Evolutionary conservation across 2,797 vertebrate species (phyloP), one percentile per base, ranked within the genome.

Genomic region (Hoplostethus atlanticus): DNA sequence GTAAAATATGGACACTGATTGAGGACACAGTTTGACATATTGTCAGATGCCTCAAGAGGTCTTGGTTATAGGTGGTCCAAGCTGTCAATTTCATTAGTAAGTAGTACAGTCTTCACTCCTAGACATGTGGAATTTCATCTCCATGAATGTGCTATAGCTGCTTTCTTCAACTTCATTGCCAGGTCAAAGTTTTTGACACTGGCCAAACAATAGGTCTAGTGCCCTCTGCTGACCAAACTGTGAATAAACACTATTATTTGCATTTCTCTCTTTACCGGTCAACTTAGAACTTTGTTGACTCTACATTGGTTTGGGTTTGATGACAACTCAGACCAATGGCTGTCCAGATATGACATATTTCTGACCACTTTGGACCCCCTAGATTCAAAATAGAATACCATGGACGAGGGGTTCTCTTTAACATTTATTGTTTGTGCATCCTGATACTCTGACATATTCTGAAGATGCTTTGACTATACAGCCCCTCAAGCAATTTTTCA

Each of bases 201-300:
- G 15, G 9, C 1, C 48, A 71, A 28, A 65, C 50, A 69, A 5
- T 12, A 64, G 48, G 48, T 84, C 38, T 73, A 73, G 61, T 74
- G 79, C 78, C 79, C 73, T 64, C 83, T 89, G 64, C 75, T 90
- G 86, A 66, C 40, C 53, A 84, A 81, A 68, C 6, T 68, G 25
- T 50, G 30, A 71, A 75, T 13, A 50, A 17, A 6, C 17, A 38
- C 38, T 15, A 3, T 1, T 21, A 42, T 17, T 28, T 44, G 5
- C 9, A 54, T 0, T 7, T 31, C 4, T 53, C 3, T 51, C 2
- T 34, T 44, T 71, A 30, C 5, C 52, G 17, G 31, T 0, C n/a
- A 0, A 52, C 28, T 31, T 4, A 52, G 4, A 65, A 44, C 7
- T 25, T 12, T 58, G 4, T 11, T 42, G 9, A 44, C 4, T 3